Evolutionary conservation across 2,797 vertebrate species (phyloP), one percentile per base, ranked within the genome.

Genomic region (Girardinus metallicus): DNA sequence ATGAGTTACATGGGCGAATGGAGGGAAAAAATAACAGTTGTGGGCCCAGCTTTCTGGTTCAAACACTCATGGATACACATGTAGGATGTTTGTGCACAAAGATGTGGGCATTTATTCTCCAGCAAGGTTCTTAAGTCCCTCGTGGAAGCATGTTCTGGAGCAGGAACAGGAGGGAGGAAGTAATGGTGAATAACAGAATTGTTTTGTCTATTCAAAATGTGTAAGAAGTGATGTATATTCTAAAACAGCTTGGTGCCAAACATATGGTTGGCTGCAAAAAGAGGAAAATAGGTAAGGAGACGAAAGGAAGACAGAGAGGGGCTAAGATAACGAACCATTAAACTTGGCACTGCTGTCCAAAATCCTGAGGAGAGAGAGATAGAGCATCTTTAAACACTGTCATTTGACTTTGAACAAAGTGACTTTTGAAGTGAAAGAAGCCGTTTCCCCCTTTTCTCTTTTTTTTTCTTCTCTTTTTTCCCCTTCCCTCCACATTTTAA

Each of bases 351-450:
- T 84, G 92, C 92, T 94, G 91, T 94, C 94, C 93, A 91, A 94
- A 94, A 94, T 94, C 91, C 92, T 88, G 92, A 94, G 93, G 92
- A 93, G 90, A 88, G 89, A 93, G 90, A 92, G 92, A 95, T 92
- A 90, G 93, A 91, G 93, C 94, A 95, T 96, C 95, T 96, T 96
- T 96, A 96, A 96, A 96, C 96, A 96, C 94, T 95, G 95, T 97
- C 96, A 97, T 98, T 98, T 99, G 98, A 99, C 98, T 99, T 99
- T 99, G 98, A 98, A 98, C 97, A 99, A 99, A 99, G 98, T 99
- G 98, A 99, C 97, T 99, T 99, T 97, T 97, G 95, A 99, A 98
- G 97, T 97, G 97, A 97, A 97, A 97, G 96, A 97, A 97, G 95
- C 95, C 80, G 93, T 96, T 96, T 96, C 95, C 96, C 94, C 90